phyloP scores from a whole-genome alignment of 2,888 invertebrate species.

The Ptychoptera contaminata region DNA sequence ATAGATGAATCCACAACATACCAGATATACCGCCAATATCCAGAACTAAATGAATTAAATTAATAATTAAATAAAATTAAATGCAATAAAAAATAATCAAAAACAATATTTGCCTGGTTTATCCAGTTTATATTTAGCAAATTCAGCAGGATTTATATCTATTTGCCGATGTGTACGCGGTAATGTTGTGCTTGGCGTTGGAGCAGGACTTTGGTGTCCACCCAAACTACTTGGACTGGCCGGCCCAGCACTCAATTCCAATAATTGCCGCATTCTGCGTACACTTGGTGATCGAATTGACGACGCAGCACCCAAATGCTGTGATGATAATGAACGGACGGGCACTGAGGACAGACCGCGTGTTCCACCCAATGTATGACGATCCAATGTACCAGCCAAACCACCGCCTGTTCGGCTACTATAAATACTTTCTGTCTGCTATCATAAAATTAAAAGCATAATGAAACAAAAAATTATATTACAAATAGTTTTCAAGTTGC shows the following conservation, averaged over 20 bases:
- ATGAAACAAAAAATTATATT: slow-evolving; percentile 24
- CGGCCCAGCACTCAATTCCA: slow-evolving; percentile 45
- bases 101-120: slow-evolving; percentile 35
- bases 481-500: slow-evolving; percentile 15
- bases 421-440: slow-evolving; percentile 34
- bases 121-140: slow-evolving; percentile 81
- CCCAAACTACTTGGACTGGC: slow-evolving; percentile 24
- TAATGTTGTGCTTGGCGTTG: slow-evolving; percentile 63
- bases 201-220: slow-evolving; percentile 52
- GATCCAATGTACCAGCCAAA: slow-evolving; percentile 49
- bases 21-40: slow-evolving; percentile 58
- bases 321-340: slow-evolving; percentile 57
- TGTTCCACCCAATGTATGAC: slow-evolving; percentile 40
- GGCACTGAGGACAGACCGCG: slow-evolving; percentile 46
- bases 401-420: slow-evolving; percentile 54
- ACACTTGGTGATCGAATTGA: slow-evolving; percentile 53
- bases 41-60: slow-evolving; percentile 15
- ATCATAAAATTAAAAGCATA: slow-evolving; percentile 4
- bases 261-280: slow-evolving; percentile 62
- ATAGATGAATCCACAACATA: slow-evolving; percentile 75
- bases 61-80: slow-evolving; percentile 13
- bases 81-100: neutral
- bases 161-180: slow-evolving; percentile 57
- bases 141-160: slow-evolving; percentile 84
- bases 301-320: slow-evolving; percentile 44